Percentiles rank a stretch among this genome's conserved stretches.
Evolutionary conservation across 2,888 invertebrate species (phyloP).

Genomic region (Smittia sp.): DNA sequence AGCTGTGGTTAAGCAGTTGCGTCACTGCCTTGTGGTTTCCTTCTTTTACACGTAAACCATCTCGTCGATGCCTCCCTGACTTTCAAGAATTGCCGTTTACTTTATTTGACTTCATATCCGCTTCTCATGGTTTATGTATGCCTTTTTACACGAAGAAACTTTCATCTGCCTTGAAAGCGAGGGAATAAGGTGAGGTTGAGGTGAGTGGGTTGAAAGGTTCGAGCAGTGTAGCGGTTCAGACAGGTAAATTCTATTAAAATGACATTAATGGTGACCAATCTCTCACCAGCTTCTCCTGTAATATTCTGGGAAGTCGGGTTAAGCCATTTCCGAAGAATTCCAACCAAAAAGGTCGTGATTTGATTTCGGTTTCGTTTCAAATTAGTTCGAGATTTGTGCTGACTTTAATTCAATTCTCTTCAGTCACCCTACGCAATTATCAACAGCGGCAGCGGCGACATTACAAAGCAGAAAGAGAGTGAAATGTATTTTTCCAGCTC

Average conservation of each 20-base stretch:
- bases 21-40: no score
- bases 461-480: neutral
- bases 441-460: neutral
- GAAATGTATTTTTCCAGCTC: no score
- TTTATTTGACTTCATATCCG: conserved; percentile 37
- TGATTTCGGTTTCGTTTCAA: neutral
- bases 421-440: neutral
- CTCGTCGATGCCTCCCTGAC: neutral
- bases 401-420: neutral
- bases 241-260: conserved; percentile 35
- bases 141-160: neutral
- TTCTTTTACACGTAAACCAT: no score
- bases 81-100: conserved; percentile 10
- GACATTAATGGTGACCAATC: conserved; percentile 31
- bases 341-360: neutral
- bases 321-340: neutral
- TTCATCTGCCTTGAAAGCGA: neutral
- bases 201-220: neutral
- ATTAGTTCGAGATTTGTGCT: neutral
- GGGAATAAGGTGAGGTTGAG: neutral
- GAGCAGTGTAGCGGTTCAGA: neutral
- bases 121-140: conserved; percentile 25
- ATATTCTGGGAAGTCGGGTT: neutral
- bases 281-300: neutral
- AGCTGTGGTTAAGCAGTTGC: no score